A percentile compares a stretch with the other conserved stretches of the same genome.
These are phyloP conservation scores for Cotesia typhae DNA, from an alignment of 1,140 invertebrate genomes.

Conservation along the genomic window DNA sequence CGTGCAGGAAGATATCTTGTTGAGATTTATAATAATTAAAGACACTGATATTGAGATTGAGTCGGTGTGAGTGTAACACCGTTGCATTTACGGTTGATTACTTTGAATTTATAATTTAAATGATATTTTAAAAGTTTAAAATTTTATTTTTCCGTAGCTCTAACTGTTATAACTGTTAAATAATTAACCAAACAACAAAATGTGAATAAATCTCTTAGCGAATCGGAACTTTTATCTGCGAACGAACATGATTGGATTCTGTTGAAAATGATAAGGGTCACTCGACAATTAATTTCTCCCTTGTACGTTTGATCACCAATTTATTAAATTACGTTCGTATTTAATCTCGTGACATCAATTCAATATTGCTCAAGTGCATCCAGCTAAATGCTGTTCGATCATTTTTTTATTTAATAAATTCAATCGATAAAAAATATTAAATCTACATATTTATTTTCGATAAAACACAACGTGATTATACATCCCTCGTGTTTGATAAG, in stretches of 20 bases:
- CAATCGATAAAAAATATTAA: too few relatives aligned
- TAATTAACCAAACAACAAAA: too few relatives aligned
- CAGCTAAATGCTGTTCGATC: background rate
- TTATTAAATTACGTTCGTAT: constrained; percentile 11
- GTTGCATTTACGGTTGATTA: too few relatives aligned
- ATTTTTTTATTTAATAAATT: background rate
- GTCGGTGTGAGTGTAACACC: background rate
- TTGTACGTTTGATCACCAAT: background rate
- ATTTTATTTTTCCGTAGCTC: too few relatives aligned
- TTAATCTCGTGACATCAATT: constrained; percentile 1
- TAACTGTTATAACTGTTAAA: too few relatives aligned
- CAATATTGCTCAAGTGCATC: background rate
- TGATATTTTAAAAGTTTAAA: too few relatives aligned
- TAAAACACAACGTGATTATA: too few relatives aligned
- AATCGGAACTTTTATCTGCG: too few relatives aligned
- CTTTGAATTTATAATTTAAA: too few relatives aligned
- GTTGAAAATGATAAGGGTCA: background rate
- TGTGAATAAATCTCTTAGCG: background rate
- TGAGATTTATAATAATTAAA: constrained; percentile 44
- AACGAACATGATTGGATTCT: constrained; percentile 5
- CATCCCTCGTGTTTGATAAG: too few relatives aligned
- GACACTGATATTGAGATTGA: constrained; percentile 27
- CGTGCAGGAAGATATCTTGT: constrained; percentile 25
- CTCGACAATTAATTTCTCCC: constrained; percentile 1
- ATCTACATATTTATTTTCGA: too few relatives aligned